phyloP scores from a whole-genome alignment of 1,140 invertebrate genomes.

The Semibalanus balanoides region DNA sequence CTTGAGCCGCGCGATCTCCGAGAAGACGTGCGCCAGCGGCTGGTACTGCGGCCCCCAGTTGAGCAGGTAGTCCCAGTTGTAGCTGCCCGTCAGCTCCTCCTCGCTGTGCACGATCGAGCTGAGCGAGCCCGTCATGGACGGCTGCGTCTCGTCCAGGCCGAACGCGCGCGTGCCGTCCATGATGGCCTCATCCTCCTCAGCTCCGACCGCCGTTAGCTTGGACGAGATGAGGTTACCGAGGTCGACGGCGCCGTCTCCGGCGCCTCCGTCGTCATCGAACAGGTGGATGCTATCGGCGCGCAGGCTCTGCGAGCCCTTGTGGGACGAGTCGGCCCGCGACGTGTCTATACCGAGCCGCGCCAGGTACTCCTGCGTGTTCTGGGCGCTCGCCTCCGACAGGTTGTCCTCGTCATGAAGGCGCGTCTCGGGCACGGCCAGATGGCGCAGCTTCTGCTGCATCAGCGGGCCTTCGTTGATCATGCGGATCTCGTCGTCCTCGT shows the following conservation, averaged over 20 bases:
- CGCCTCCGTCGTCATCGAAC: constrained; percentile 45
- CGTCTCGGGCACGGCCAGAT: constrained; percentile 55
- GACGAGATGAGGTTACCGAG: constrained; percentile 82
- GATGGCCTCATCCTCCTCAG: constrained; percentile 33
- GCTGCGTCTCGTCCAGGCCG: constrained; percentile 43
- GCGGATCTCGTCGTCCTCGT: constrained; percentile 88
- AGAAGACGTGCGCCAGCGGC: constrained; percentile 88
- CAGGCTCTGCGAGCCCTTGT: constrained; percentile 81
- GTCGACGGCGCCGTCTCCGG: constrained; percentile 40
- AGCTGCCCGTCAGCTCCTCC: constrained; percentile 91
- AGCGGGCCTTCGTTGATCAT: constrained; percentile 86
- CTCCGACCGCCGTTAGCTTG: constrained; percentile 61
- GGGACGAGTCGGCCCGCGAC: constrained; percentile 41
- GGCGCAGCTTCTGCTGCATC: constrained; percentile 35
- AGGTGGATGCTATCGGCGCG: too few species aligned
- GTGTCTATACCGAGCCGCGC: constrained; percentile 74
- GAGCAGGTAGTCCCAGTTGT: constrained; percentile 95
- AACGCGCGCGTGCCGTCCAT: constrained; percentile 39
- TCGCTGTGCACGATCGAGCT: constrained; percentile 89
- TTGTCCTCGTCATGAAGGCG: constrained; percentile 75
- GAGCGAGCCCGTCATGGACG: constrained; percentile 80
- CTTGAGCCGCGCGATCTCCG: constrained; percentile 89
- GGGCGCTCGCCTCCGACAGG: constrained; percentile 75
- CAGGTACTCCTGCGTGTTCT: constrained; percentile 92
- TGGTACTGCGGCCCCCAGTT: constrained; percentile 98